These are phyloP conservation scores for Sebastes minor DNA, from an alignment of 2,797 vertebrate genomes.

Conservation along the genomic window DNA sequence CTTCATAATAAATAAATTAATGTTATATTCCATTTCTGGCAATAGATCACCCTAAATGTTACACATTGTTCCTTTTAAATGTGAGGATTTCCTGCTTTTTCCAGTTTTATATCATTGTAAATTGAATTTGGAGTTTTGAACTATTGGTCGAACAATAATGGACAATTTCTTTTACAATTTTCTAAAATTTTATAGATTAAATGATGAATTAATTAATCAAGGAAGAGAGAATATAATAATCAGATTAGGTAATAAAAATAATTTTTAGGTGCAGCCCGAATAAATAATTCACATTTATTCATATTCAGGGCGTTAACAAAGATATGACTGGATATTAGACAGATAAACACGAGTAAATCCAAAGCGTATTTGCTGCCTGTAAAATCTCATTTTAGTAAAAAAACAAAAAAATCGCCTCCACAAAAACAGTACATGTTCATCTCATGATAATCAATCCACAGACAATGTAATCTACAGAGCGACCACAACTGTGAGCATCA, in stretches of 20 bases:
- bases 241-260: neutral
- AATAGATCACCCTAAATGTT: too few species aligned
- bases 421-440: slow-evolving; percentile 10
- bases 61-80: too few species aligned
- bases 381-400: neutral
- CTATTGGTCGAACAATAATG: neutral
- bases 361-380: neutral
- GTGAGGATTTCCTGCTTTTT: neutral
- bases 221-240: neutral
- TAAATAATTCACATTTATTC: neutral
- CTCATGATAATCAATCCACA: slow-evolving; percentile 55
- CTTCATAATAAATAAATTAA: too few species aligned
- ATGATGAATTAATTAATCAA: neutral
- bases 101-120: neutral
- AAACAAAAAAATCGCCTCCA: neutral
- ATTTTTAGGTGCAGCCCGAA: neutral
- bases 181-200: neutral
- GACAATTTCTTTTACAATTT: neutral
- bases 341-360: neutral
- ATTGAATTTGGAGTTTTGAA: neutral
- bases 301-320: neutral
- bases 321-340: neutral
- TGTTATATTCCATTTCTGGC: too few species aligned
- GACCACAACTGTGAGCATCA: slow-evolving; percentile 25
- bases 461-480: slow-evolving; percentile 41